Conservation (phyloP, 2,113 vertebrate genomes). For the Anhinga rufa region DNA sequence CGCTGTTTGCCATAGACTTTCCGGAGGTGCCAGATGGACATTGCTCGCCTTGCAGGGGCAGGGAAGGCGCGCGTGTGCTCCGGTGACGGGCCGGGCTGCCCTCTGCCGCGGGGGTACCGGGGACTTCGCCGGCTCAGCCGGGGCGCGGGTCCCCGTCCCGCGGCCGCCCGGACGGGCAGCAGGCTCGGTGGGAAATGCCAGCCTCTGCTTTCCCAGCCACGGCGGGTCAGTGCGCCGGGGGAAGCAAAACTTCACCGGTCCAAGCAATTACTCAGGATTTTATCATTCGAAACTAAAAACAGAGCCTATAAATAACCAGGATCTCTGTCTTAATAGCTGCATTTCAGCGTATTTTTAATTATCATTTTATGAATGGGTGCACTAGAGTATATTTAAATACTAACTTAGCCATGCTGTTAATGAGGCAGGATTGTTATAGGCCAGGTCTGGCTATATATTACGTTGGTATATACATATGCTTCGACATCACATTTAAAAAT, state of each 20-base stretch:
- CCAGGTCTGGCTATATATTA: slow-evolving; percentile 42
- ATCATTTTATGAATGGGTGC: slow-evolving; percentile 65
- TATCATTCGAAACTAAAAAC: neutral
- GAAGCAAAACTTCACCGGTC: neutral
- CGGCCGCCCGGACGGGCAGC: rapidly evolving
- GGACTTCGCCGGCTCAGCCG: neutral
- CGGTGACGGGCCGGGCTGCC: neutral
- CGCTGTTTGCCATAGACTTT: no score
- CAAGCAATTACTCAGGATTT: slow-evolving; percentile 29
- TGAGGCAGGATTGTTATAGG: slow-evolving; percentile 48
- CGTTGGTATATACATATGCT: slow-evolving; percentile 8
- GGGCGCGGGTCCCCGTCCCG: rapidly evolving
- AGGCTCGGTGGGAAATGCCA: neutral
- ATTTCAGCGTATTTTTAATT: slow-evolving; percentile 57
- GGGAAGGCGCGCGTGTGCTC: rapidly evolving
- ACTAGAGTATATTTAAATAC: slow-evolving; percentile 64
- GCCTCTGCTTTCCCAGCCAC: slow-evolving; percentile 12
- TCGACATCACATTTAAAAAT: slow-evolving; percentile 59
- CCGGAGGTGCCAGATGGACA: neutral
- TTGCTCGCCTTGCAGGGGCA: neutral
- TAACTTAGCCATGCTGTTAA: slow-evolving; percentile 24
- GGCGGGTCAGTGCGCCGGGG: neutral
- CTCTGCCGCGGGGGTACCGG: neutral
- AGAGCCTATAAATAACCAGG: slow-evolving; percentile 34
- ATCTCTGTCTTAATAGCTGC: slow-evolving; percentile 42